phyloP scores from a whole-genome alignment of 2,888 invertebrate species.

The Nysson spinosus region DNA sequence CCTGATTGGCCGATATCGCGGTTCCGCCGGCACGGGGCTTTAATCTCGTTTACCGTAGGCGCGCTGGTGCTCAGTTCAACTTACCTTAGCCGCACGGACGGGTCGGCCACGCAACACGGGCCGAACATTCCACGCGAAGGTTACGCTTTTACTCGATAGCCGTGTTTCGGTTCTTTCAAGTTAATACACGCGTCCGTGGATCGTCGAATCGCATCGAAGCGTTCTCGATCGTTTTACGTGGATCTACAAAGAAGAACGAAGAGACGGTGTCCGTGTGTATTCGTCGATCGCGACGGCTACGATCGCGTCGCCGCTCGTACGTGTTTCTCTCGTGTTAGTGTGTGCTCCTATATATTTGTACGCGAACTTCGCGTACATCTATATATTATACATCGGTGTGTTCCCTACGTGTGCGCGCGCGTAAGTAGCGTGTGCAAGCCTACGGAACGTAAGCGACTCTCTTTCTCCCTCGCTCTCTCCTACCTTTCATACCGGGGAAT shows the following conservation, averaged over 20 bases:
- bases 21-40: conserved; percentile 60
- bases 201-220: no score
- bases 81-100: conserved; percentile 72
- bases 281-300: conserved; percentile 21
- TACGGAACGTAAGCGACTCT: conserved; percentile 22
- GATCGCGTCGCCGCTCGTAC: conserved; percentile 31
- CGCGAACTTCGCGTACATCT: no score
- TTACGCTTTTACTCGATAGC: conserved; percentile 1
- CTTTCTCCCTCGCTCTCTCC: conserved; percentile 16
- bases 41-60: conserved; percentile 75
- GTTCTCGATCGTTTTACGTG: background rate
- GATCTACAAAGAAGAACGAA: background rate
- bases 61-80: conserved; percentile 72
- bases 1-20: conserved; percentile 44
- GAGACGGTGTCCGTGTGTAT: background rate
- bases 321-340: conserved; percentile 10
- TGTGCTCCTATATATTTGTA: conserved; percentile 7
- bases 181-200: background rate
- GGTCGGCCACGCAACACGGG: conserved; percentile 50
- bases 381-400: no score
- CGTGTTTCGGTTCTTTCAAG: no score
- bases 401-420: conserved; percentile 2
- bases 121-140: conserved; percentile 31
- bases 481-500: conserved; percentile 16
- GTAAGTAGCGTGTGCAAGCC: conserved; percentile 15